Percentiles rank a stretch among this genome's conserved stretches.
phyloP scores from a whole-genome alignment of 2,113 vertebrate species.

The Passer montanus region DNA sequence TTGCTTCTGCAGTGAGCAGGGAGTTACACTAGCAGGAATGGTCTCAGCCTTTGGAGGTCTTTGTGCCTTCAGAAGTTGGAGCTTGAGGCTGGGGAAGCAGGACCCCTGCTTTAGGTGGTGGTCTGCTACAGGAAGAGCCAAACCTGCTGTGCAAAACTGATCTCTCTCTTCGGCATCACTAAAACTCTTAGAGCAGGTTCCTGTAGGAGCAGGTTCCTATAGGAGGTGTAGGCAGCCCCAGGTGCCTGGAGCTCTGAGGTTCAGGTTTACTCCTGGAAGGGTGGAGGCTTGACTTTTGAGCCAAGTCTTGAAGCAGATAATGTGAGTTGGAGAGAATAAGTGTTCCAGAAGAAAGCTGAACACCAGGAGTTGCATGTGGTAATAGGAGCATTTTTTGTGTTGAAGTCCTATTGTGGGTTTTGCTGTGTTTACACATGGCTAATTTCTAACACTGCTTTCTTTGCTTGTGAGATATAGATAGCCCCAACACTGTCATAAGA shows the following conservation, averaged over 20 bases:
- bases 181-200: neutral
- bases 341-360: neutral
- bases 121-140: neutral
- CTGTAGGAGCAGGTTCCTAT: neutral
- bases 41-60: neutral
- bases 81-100: neutral
- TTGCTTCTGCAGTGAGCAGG: neutral
- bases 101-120: neutral
- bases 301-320: neutral
- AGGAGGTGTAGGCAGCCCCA: neutral
- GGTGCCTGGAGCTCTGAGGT: neutral
- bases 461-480: neutral
- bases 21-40: neutral
- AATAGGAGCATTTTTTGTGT: neutral
- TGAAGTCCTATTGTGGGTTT: neutral
- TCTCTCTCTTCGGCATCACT: neutral
- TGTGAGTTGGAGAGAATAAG: neutral
- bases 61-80: neutral
- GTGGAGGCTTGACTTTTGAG: neutral
- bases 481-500: neutral
- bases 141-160: neutral
- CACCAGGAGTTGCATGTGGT: neutral
- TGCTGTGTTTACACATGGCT: neutral
- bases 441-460: neutral
- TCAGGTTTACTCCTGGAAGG: neutral